Evolutionary conservation across 1,140 invertebrate genomes (phyloP), one percentile per base, ranked within the genome.

Genomic region (Drosophila parabipectinata): DNA sequence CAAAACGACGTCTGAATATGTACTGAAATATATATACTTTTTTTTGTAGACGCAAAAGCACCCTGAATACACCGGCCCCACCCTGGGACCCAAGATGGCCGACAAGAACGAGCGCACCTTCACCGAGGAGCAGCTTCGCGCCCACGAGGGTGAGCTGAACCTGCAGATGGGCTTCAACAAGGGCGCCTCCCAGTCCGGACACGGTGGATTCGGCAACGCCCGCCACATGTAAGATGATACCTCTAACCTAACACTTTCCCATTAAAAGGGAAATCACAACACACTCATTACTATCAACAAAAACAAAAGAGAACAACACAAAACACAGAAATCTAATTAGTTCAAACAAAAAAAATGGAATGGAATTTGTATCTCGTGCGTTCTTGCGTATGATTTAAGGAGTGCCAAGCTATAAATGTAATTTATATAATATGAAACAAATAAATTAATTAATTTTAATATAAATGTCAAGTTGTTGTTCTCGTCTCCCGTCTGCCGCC

Each of bases 121-220:
- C 93, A 97, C 97, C 0, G 98, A 99, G 71, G 98, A 98, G 60
- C 98, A 99, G 92, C 93, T 99, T 15, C 94, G 97, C 45, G 97
- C 97, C 2, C 96, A 96, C 66, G 97, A 99, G 91, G 96, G 96
- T 24, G 95, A 99, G 58, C 94, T 99, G 14, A 97, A 97, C 87
- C 94, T 99, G 9, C 98, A 99, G 93, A 98, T 98, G 95, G 98
- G 99, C 21, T 98, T 94, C 93, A 99, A 99, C 93, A 98, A 99
- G 92, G 96, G 97, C 32, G 97, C 97, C 9, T 96, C 95, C 24
- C 97, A 98, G 91, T 93, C 97, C 44, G 97, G 97, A 3, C 95
- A 95, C 57, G 97, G 97, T 60, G 95, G 96, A 57, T 97, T 99
- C 91, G 98, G 98, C 78, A 99, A 99, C 92, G 98, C 97, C n/a